Evolutionary conservation across 2,888 invertebrate species (phyloP), one percentile per base, ranked within the genome.

Genomic region (Diarsia rubi): DNA sequence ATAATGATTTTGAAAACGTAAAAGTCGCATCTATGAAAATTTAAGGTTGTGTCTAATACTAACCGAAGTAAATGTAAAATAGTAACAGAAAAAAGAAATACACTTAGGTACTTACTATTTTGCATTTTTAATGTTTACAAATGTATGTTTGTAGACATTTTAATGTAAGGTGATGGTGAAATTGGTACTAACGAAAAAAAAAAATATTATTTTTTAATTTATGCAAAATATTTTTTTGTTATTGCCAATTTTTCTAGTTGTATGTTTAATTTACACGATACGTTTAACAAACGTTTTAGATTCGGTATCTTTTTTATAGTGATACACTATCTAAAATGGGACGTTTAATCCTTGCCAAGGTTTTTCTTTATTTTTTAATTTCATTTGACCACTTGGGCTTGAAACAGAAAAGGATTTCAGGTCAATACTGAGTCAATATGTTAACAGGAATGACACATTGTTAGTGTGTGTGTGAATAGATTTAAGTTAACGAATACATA

Each of bases 391-490:
- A 71, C 1, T 54, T 54, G 19, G n/a, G n/a, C 1, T 54, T 47
- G 5, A 63, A 54, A 52, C 59, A 70, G 64, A 73, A 72, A 79
- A 84, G 81, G 88, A 86, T 85, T 86, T 82, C 79, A 66, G 59
- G 87, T 87, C 86, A 75, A 78, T 27, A 79, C 66, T 16, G 37
- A 79, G 16, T 82, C 83, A 85, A 86, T 88, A 89, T 89, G 91
- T 90, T 93, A 94, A 93, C 93, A 92, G 92, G 94, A 95, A 94
- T 95, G 95, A 92, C 89, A 93, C 90, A 90, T 90, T 93, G 93
- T 95, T 95, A 95, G 94, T 92, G 91, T 84, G 95, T 93, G 95
- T 94, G 95, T 94, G 92, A 91, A 87, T 94, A 94, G 89, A 83
- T 77, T 88, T 93, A 94, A 93, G 86, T 68, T 79, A 70, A 86